Percentiles rank a stretch among this genome's conserved stretches.
Conservation (phyloP, 2,797 vertebrate species). For the Galaxias olidus region DNA sequence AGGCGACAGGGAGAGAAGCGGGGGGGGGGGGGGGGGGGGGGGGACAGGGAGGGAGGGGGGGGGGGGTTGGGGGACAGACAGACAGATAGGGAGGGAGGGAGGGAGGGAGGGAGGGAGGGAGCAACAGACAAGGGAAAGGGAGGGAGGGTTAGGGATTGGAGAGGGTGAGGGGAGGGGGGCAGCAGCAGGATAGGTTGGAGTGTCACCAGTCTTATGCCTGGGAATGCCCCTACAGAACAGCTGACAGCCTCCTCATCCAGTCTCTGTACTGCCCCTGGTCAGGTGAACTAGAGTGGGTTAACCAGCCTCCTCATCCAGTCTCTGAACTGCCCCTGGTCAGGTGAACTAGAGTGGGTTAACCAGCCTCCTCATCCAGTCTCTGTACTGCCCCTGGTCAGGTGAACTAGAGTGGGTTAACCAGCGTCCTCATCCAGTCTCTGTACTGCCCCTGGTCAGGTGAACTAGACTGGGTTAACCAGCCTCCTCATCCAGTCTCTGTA, state of each 20-base stretch:
- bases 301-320: too few species aligned
- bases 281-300: background rate
- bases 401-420: too few species aligned
- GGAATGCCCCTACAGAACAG: slow-evolving; percentile 73
- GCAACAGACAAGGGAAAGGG: slow-evolving; percentile 79
- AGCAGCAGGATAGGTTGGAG: slow-evolving; percentile 59
- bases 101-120: slow-evolving; percentile 19
- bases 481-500: too few species aligned
- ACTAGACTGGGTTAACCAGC: too few species aligned
- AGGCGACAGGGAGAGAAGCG: slow-evolving; percentile 68
- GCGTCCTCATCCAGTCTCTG: too few species aligned
- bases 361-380: too few species aligned
- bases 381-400: too few species aligned
- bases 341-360: too few species aligned
- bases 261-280: background rate
- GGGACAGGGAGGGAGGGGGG: slow-evolving; percentile 9
- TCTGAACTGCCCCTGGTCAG: too few species aligned
- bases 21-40: slow-evolving; percentile 25
- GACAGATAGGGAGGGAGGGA: slow-evolving; percentile 69
- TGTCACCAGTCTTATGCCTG: slow-evolving; percentile 72
- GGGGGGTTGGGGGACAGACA: too few species aligned
- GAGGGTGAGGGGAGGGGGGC: slow-evolving; percentile 65
- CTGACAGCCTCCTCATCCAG: slow-evolving; percentile 51
- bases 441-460: too few species aligned
- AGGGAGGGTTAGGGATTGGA: slow-evolving; percentile 55